Percentiles rank a stretch among this genome's conserved stretches.
These are phyloP conservation scores for Sinocyclocheilus anophthalmus DNA, from an alignment of 2,113 vertebrate genomes.

Conservation along the genomic window DNA sequence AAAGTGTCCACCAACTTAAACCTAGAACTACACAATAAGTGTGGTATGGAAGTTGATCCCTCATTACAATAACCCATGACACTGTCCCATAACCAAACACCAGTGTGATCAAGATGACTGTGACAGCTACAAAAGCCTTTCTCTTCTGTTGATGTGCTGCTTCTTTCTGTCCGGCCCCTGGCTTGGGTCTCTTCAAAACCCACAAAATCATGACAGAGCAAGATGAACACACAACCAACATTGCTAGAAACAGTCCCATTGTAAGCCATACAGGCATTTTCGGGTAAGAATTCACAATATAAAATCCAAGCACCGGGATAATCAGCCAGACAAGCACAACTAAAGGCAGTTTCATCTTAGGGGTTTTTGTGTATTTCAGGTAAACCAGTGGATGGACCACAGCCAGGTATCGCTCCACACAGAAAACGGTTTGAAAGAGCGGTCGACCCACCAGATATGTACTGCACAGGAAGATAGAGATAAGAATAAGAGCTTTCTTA, in stretches of 20 bases:
- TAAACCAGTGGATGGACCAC: conserved; percentile 7
- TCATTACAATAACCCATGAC: background rate
- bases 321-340: conserved; percentile 9
- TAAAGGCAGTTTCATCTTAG: background rate
- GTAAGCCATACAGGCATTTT: conserved; percentile 4
- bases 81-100: conserved; percentile 21
- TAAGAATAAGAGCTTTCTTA: background rate
- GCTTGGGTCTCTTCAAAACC: background rate
- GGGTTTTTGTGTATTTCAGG: background rate
- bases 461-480: background rate
- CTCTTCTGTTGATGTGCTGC: conserved; percentile 10
- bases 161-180: background rate
- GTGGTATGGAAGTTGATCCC: background rate
- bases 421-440: background rate
- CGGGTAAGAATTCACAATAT: background rate
- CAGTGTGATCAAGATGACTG: conserved; percentile 13
- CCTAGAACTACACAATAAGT: background rate
- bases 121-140: conserved; percentile 23
- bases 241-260: background rate
- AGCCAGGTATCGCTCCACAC: conserved; percentile 19
- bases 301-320: background rate
- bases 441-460: conserved; percentile 11
- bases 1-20: background rate
- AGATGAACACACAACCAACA: background rate
- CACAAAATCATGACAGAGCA: background rate